These are phyloP conservation scores for Agonopterix subpropinquella DNA, from an alignment of 2,888 invertebrate genomes.

Conservation along the genomic window DNA sequence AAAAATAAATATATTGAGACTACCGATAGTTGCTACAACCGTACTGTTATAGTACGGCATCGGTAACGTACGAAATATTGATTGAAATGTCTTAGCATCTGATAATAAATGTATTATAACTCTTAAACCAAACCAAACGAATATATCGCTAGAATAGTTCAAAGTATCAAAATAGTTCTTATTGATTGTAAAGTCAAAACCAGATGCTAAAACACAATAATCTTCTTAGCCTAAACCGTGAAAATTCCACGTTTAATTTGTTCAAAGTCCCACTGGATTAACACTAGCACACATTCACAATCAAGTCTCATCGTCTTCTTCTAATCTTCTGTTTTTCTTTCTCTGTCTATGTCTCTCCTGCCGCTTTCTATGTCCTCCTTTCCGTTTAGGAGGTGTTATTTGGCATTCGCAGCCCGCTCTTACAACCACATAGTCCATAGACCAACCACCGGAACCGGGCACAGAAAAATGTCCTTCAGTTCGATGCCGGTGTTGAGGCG, in stretches of 20 bases:
- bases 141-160: too few species aligned
- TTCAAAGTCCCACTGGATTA: conserved; percentile 52
- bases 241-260: conserved; percentile 37
- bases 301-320: conserved; percentile 62
- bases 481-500: conserved; percentile 48
- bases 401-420: conserved; percentile 91
- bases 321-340: conserved; percentile 46
- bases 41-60: conserved; percentile 20
- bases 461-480: conserved; percentile 62
- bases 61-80: conserved; percentile 31
- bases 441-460: conserved; percentile 77
- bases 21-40: conserved; percentile 46
- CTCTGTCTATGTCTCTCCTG: conserved; percentile 43
- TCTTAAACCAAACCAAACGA: not conserved
- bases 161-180: too few species aligned
- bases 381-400: conserved; percentile 77
- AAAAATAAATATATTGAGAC: conserved; percentile 45
- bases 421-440: conserved; percentile 88
- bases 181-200: not conserved
- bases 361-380: conserved; percentile 30
- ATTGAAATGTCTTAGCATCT: conserved; percentile 15
- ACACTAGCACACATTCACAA: conserved; percentile 34
- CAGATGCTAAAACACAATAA: not conserved
- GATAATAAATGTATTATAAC: conserved; percentile 2
- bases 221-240: conserved; percentile 35